Conservation (phyloP, 1,140 invertebrate species). For the Lamellibrachia luymesi region DNA sequence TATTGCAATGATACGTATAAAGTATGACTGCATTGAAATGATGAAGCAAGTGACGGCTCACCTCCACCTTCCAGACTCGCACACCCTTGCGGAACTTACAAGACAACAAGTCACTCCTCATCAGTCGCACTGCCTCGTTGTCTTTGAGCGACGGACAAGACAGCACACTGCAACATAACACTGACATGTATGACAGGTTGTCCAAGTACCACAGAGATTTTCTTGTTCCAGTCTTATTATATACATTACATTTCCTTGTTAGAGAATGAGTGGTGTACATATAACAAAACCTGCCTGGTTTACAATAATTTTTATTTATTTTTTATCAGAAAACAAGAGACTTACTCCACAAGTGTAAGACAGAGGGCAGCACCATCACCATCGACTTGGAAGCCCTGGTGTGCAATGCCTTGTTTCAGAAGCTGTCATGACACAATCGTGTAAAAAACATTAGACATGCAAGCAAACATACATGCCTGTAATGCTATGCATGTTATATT, state of each 20-base stretch:
- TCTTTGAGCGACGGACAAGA: neutral
- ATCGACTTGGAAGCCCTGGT: constrained; percentile 88
- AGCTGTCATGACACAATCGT: constrained; percentile 60
- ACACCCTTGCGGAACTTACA: constrained; percentile 76
- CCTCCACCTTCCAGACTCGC: constrained; percentile 81
- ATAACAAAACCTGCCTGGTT: too few species aligned
- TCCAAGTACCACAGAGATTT: neutral
- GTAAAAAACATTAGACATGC: too few species aligned
- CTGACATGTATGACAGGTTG: neutral
- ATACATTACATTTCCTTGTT: too few species aligned
- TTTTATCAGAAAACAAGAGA: constrained; percentile 12
- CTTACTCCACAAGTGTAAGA: constrained; percentile 62
- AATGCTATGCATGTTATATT: too few species aligned
- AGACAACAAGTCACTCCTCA: constrained; percentile 77
- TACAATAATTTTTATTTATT: neutral
- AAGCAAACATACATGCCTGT: too few species aligned
- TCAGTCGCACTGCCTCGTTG: constrained; percentile 23
- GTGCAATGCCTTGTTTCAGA: constrained; percentile 76
- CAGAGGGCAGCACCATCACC: constrained; percentile 82
- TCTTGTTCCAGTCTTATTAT: neutral
- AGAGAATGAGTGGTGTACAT: too few species aligned
- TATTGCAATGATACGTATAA: too few species aligned
- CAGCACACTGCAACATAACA: neutral
- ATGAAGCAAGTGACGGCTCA: constrained; percentile 27
- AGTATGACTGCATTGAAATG: too few species aligned